Evolutionary conservation across 2,113 vertebrate species (phyloP).

Genomic region (Grammomys dolichurus): DNA sequence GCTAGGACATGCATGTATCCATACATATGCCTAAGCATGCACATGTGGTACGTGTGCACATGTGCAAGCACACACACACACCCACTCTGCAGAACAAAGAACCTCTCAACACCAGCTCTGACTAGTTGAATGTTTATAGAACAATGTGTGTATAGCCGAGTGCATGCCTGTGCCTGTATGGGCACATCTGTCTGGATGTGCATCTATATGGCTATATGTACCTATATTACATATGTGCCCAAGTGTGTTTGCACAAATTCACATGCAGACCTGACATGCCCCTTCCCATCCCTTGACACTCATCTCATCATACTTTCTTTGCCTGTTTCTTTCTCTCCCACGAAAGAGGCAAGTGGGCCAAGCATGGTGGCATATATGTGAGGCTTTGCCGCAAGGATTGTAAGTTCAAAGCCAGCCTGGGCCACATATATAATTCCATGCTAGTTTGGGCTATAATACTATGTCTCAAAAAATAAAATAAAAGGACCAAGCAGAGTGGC

Average conservation of each 20-base stretch:
- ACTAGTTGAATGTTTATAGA: neutral
- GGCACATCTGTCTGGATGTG: neutral
- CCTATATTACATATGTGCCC: neutral
- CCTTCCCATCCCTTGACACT: neutral
- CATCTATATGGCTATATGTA: neutral
- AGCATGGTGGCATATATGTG: neutral
- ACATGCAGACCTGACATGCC: neutral
- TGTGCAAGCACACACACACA: neutral
- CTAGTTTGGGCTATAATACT: neutral
- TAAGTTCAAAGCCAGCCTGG: neutral
- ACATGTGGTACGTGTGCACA: rapidly evolving
- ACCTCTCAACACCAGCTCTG: neutral
- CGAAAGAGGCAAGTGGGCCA: neutral
- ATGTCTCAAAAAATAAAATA: neutral
- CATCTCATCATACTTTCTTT: neutral
- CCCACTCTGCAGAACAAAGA: neutral
- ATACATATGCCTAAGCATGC: neutral
- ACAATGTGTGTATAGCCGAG: neutral
- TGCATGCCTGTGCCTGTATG: neutral
- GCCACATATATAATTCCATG: neutral
- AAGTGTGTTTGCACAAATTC: neutral
- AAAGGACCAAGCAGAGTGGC: neutral
- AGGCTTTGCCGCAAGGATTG: neutral
- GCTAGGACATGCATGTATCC: neutral
- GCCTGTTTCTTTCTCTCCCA: neutral